Evolutionary conservation across 1,140 invertebrate genomes (phyloP).

Genomic region (Drosophila yakuba): DNA sequence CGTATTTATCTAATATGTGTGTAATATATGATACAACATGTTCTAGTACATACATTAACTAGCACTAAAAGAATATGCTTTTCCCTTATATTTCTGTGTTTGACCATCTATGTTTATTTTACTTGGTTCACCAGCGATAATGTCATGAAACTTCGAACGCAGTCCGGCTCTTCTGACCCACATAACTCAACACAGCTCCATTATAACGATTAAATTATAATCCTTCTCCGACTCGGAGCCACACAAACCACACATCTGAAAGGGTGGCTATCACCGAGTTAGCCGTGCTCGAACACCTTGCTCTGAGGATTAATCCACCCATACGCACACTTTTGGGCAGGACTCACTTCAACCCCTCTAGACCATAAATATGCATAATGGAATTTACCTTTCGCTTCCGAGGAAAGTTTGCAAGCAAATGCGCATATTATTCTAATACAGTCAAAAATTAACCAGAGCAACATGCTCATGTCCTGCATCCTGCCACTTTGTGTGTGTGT

Average conservation of each 20-base stretch:
- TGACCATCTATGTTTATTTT: not conserved
- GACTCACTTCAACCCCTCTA: slow-evolving; percentile 26
- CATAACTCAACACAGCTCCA: slow-evolving; percentile 22
- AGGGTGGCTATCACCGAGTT: slow-evolving; percentile 28
- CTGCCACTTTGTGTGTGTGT: slow-evolving; percentile 4
- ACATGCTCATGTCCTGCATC: slow-evolving; percentile 27
- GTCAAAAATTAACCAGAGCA: slow-evolving; percentile 63
- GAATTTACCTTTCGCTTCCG: slow-evolving; percentile 64
- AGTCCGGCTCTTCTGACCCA: not conserved
- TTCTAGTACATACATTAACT: too few relatives aligned
- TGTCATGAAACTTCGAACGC: slow-evolving; percentile 6
- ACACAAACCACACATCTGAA: slow-evolving; percentile 9
- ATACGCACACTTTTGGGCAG: slow-evolving; percentile 32
- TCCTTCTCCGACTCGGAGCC: slow-evolving; percentile 14
- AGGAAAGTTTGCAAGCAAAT: slow-evolving; percentile 82
- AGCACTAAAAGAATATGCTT: not conserved
- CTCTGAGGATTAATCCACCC: slow-evolving; percentile 32
- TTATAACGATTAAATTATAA: slow-evolving; percentile 50
- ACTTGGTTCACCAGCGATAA: slow-evolving; percentile 18
- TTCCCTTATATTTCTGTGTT: not conserved
- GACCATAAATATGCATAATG: slow-evolving; percentile 79
- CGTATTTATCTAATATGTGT: too few relatives aligned
- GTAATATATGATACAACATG: not conserved
- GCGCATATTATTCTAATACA: slow-evolving; percentile 79
- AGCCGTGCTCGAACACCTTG: slow-evolving; percentile 47